These are phyloP conservation scores for Nyctibius grandis DNA, from an alignment of 2,797 vertebrate species.

Conservation along the genomic window DNA sequence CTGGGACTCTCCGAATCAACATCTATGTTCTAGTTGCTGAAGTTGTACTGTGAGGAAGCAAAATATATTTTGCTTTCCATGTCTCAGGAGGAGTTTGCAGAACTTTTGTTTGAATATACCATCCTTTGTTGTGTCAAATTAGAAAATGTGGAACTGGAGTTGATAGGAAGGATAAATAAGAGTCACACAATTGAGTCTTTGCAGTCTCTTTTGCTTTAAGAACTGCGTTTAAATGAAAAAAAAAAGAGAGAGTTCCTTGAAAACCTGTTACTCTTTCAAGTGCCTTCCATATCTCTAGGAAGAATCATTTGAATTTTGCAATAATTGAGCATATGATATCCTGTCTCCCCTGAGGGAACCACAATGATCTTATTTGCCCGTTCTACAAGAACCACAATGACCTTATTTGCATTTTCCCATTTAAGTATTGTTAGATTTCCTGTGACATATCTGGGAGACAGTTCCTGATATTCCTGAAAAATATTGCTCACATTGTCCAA, in stretches of 20 bases:
- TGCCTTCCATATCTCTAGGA: neutral
- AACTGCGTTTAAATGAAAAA: neutral
- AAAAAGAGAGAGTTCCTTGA: neutral
- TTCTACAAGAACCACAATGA: neutral
- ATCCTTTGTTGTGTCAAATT: neutral
- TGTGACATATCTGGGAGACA: neutral
- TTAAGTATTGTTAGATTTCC: constrained; percentile 14
- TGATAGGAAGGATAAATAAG: neutral
- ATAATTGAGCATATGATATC: neutral
- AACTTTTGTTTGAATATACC: neutral
- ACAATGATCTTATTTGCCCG: neutral
- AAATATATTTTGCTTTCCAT: neutral
- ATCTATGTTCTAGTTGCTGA: neutral
- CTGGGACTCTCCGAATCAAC: neutral
- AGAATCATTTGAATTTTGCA: neutral
- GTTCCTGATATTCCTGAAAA: neutral
- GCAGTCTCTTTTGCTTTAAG: neutral
- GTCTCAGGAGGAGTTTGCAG: neutral
- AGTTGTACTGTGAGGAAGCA: neutral
- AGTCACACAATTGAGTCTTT: neutral
- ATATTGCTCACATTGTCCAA: neutral
- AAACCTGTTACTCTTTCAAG: neutral
- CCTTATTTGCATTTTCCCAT: constrained; percentile 9
- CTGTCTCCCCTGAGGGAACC: neutral
- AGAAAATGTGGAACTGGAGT: neutral